Evolutionary conservation across 2,113 vertebrate species (phyloP).

Genomic region (Rhinichthys klamathensis): DNA sequence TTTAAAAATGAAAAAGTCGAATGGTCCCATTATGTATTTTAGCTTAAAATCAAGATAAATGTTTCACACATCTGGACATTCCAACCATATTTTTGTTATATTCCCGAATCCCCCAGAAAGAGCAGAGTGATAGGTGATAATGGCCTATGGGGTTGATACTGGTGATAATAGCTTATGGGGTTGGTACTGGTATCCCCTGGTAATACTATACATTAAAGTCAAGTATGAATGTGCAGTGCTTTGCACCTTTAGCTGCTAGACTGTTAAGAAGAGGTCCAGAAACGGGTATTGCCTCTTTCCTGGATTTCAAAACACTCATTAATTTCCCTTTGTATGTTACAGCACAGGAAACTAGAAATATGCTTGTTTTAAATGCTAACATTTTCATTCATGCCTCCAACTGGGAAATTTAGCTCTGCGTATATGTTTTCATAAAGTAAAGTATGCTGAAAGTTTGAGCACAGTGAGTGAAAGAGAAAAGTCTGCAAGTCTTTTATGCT

Average conservation of each 20-base stretch:
- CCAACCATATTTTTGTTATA: neutral
- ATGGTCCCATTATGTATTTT: neutral
- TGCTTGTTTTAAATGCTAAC: constrained; percentile 11
- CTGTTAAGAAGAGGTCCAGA: constrained; percentile 16
- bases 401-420: neutral
- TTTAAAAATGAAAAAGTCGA: neutral
- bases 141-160: constrained; percentile 38
- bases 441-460: neutral
- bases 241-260: constrained; percentile 26
- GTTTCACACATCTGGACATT: constrained; percentile 7
- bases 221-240: constrained; percentile 29
- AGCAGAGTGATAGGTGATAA: constrained; percentile 42
- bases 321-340: constrained; percentile 7
- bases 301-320: constrained; percentile 7
- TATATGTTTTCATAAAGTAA: constrained; percentile 2
- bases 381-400: constrained; percentile 8
- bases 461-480: neutral
- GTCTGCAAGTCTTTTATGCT: neutral
- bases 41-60: neutral
- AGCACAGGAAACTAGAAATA: constrained; percentile 29
- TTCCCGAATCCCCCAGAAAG: constrained; percentile 30
- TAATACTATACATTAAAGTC: constrained; percentile 33
- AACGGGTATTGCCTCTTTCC: constrained; percentile 9
- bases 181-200: constrained; percentile 28
- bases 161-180: constrained; percentile 43